Evolutionary conservation across 2,113 vertebrate genomes (phyloP), one percentile per base, ranked within the genome.

Genomic region (Oxyruncus cristatus): DNA sequence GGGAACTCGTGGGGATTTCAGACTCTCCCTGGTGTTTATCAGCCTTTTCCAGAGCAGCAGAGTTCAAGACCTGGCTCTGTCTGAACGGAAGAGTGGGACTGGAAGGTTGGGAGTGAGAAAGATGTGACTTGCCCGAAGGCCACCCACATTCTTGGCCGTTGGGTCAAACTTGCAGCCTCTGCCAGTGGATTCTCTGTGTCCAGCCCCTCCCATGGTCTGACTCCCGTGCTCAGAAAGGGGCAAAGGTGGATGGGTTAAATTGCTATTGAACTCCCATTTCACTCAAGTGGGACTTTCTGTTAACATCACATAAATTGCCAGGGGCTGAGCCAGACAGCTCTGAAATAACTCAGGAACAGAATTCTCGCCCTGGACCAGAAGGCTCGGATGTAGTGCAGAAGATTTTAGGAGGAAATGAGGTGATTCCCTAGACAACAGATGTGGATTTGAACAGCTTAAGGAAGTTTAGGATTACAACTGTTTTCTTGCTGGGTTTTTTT

Each of bases 351-450:
- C 15, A 8, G 59, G 33, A 70, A 63, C 22, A 59, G 41, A 86
- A 81, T 32, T 68, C 75, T 91, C 22, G 15, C 55, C 28, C 18
- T 84, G 72, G 75, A 67, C 67, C 71, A 92, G 58, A 74, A 93
- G 42, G 30, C 47, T 83, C 71, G 75, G 52, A 91, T 52, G n/a
- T 22, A 61, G 66, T 46, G 42, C 70, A 37, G 70, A 88, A 95
- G 66, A 74, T 63, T 92, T 94, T 16, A 91, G 61, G 52, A 90
- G 88, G 82, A 93, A 94, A 90, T 56, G 17, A 91, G 61, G 68
- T 85, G 88, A 95, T 92, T 95, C 92, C 88, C 90, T 23, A 84
- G 72, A 91, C 75, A 74, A 55, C n/a, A 80, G 50, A 73, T 88
- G 59, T 63, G 78, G 63, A 94, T 96, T 93, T 94, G 66, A 88